Evolutionary conservation across 1,140 invertebrate species (phyloP).

Genomic region (Pseudomyrmex gracilis): DNA sequence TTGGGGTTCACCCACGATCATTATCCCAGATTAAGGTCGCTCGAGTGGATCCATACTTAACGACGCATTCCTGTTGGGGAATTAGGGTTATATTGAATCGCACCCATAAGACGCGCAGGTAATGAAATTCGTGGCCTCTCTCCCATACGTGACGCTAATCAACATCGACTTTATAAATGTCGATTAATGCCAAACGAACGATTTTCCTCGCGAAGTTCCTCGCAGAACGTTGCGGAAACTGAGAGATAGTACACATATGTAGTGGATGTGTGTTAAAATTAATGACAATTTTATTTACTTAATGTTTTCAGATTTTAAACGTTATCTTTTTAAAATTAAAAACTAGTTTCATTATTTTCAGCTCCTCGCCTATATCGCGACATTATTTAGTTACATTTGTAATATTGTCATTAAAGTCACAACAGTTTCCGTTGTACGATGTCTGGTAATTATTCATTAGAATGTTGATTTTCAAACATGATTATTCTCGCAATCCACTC

Average conservation of each 20-base stretch:
- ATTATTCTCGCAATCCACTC: conserved; percentile 12
- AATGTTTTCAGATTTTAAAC: too few species aligned
- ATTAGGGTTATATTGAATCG: not conserved
- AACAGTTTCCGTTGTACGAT: not conserved
- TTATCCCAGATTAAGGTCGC: conserved; percentile 23
- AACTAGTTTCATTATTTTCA: too few species aligned
- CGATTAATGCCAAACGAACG: conserved; percentile 19
- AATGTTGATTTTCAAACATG: conserved; percentile 23
- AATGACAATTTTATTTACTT: too few species aligned
- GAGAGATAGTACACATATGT: too few species aligned
- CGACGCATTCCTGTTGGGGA: not conserved
- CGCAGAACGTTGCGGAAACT: not conserved
- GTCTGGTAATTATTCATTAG: not conserved
- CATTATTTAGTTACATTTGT: too few species aligned
- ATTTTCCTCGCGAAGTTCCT: not conserved
- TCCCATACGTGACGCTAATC: conserved; percentile 13
- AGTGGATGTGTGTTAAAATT: too few species aligned
- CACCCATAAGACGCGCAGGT: not conserved
- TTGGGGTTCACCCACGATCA: not conserved
- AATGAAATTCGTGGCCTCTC: not conserved
- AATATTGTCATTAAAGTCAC: too few species aligned
- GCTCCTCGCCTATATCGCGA: too few species aligned
- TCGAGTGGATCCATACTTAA: conserved; percentile 33
- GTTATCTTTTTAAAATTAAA: too few species aligned
- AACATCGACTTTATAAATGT: conserved; percentile 31